Conservation (phyloP, 1,140 invertebrate genomes). For the Lordiphosa collinella region DNA sequence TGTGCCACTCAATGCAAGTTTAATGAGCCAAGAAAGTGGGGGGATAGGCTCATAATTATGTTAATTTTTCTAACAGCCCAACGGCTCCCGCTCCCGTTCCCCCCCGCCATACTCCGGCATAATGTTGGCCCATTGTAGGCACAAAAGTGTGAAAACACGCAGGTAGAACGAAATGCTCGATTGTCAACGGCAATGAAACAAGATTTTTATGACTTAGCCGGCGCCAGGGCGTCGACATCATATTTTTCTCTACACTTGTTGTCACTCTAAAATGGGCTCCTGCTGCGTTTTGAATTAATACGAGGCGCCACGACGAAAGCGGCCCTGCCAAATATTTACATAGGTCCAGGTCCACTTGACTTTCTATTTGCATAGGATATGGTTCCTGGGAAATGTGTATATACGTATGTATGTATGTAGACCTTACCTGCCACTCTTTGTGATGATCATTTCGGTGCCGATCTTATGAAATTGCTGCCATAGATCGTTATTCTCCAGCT, state of each 20-base stretch:
- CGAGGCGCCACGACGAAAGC: slow-evolving; percentile 66
- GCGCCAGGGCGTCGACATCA: slow-evolving; percentile 66
- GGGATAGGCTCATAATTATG: slow-evolving; percentile 61
- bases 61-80: slow-evolving; percentile 41
- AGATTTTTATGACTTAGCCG: slow-evolving; percentile 71
- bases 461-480: slow-evolving; percentile 98
- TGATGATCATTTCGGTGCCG: slow-evolving; percentile 99
- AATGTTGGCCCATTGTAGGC: slow-evolving; percentile 22
- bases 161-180: slow-evolving; percentile 42
- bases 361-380: slow-evolving; percentile 69
- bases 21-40: slow-evolving; percentile 72
- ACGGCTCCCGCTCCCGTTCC: slow-evolving; percentile 57
- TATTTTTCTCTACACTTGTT: slow-evolving; percentile 36
- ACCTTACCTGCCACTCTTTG: slow-evolving; percentile 95
- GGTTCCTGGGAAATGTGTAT: not conserved
- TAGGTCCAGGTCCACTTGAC: slow-evolving; percentile 65
- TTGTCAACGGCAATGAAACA: slow-evolving; percentile 60
- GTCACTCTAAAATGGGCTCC: slow-evolving; percentile 48
- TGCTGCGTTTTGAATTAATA: slow-evolving; percentile 76
- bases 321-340: slow-evolving; percentile 66
- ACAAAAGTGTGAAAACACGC: slow-evolving; percentile 48
- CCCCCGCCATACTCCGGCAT: slow-evolving; percentile 18
- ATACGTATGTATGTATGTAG: not conserved
- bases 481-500: slow-evolving; percentile 93
- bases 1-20: slow-evolving; percentile 58